These are phyloP conservation scores for Spatula clypeata DNA, from an alignment of 2,797 vertebrate species.

Conservation along the genomic window DNA sequence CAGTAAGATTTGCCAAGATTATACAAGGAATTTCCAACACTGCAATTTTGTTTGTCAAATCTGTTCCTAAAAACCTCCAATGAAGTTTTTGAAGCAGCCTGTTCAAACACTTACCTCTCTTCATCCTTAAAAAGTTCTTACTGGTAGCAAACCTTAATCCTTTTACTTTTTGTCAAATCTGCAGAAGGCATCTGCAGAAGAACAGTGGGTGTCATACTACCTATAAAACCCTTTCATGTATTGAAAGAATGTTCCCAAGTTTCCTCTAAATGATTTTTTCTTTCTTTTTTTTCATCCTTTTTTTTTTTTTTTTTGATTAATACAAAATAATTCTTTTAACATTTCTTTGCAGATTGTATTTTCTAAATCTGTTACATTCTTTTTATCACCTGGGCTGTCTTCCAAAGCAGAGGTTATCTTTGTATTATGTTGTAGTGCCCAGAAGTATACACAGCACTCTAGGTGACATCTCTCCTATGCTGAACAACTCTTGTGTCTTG, in stretches of 20 bases:
- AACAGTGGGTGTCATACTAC: not conserved
- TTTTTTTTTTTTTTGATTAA: rapidly evolving
- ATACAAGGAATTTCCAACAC: not conserved
- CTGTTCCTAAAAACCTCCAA: not conserved
- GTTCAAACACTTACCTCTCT: not conserved
- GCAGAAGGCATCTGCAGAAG: not conserved
- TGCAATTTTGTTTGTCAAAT: not conserved
- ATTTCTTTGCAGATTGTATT: not conserved
- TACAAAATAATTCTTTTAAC: not conserved
- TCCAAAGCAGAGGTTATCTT: not conserved
- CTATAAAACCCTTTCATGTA: not conserved
- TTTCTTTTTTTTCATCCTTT: not conserved
- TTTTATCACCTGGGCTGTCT: not conserved
- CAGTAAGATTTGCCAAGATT: not conserved
- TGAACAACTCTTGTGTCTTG: not conserved
- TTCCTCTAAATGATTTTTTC: not conserved
- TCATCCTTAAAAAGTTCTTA: not conserved
- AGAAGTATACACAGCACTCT: not conserved
- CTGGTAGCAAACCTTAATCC: not conserved
- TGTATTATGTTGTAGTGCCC: not conserved
- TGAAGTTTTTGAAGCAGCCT: not conserved
- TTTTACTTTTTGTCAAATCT: not conserved
- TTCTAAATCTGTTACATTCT: not conserved
- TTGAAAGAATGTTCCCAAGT: not conserved
- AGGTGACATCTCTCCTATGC: not conserved